Base-by-base conservation (phyloP, 2,888 invertebrate species). In the Drosophila robusta region DNA sequence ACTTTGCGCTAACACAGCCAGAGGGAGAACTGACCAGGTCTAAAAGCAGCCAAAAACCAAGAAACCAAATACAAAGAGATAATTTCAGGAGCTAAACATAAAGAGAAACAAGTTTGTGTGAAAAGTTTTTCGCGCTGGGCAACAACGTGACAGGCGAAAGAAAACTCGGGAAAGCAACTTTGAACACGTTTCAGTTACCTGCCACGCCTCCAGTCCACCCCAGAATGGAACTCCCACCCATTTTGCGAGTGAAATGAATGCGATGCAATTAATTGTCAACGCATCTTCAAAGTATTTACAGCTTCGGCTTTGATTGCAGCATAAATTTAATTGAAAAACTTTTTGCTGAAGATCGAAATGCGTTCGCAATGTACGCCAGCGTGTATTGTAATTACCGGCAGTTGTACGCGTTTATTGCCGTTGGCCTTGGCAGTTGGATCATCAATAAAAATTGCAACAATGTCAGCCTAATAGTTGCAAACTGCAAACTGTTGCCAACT, bases 261-360 rank as follows among this genome's bases (percentile, higher is more conserved):
- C 74, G 80, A 78, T 71, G 78, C 83, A 80, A 80, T 80, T 80
- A 80, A 80, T 80, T 80, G 80, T 83, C 69, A 75, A 83, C 58
- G 78, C 78, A 82, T 66, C 57, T 54, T 51, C 24, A 51, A 76
- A 73, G 70, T 56, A 78, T 73, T 75, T 78, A 32, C 57, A 45
- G 42, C 39, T 45, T 45, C 44, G 47, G 61, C 77, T 69, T 75
- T 83, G 83, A 80, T 80, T 71, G 75, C 50, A 50, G 67, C 64
- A 79, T 71, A 46, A 58, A 80, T 72, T 78, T 83, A 80, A 83
- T 80, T 80, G 80, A 80, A 80, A 80, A 80, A 80, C 64, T 80
- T 80, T 67, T 50, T n/a, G 18, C 18, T 50, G 29, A 49, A 60
- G 65, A 73, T 70, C 74, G 62, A 62, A 71, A 54, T 42, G 39